These are phyloP conservation scores for Nycticebus coucang DNA, from an alignment of 2,113 vertebrate species.

Conservation along the genomic window DNA sequence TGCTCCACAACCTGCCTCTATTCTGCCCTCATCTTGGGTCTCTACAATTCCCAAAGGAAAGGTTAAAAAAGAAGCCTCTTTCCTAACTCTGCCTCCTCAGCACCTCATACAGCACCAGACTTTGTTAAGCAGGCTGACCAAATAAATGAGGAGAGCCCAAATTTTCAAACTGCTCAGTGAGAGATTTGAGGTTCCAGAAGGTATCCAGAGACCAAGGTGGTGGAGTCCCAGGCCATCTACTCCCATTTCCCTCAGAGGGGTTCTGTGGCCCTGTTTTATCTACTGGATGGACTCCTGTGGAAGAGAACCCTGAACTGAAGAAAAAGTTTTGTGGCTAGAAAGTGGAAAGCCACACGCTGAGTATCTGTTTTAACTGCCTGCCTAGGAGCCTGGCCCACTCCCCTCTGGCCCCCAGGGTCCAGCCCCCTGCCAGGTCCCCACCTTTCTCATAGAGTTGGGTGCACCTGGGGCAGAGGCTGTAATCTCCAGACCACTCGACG, in stretches of 20 bases:
- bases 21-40: background rate
- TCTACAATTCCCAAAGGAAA: background rate
- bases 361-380: background rate
- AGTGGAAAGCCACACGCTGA: background rate
- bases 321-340: background rate
- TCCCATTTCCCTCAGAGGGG: background rate
- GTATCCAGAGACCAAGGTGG: background rate
- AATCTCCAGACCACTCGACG: slow-evolving; percentile 92
- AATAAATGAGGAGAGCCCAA: background rate
- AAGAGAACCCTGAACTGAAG: background rate
- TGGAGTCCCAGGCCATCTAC: background rate
- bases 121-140: background rate
- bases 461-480: slow-evolving; percentile 93
- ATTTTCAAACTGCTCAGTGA: background rate
- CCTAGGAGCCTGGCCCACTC: slow-evolving; percentile 11
- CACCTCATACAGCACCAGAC: background rate
- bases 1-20: background rate
- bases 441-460: slow-evolving; percentile 92
- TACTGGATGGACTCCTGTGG: background rate
- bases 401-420: background rate
- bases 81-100: background rate
- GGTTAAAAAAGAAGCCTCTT: background rate
- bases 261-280: background rate
- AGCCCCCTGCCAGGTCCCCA: slow-evolving; percentile 78
- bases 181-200: background rate